Evolutionary conservation across 2,113 vertebrate species (phyloP), one percentile per base, ranked within the genome.

Genomic region (Apistogramma diplotaenia): DNA sequence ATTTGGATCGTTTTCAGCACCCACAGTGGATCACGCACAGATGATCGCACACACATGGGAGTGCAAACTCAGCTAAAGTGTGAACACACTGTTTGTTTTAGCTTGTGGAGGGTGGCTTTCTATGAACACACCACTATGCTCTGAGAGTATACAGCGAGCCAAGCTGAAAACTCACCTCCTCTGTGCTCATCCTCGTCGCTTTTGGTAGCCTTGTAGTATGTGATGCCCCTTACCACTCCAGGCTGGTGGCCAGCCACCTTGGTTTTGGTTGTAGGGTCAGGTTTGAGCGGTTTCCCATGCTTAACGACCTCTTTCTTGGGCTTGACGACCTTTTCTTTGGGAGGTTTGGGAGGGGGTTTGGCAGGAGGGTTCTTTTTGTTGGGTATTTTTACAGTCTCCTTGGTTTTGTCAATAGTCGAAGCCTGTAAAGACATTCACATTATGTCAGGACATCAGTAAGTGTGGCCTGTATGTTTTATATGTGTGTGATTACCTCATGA

Each of bases 161-260:
- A 59, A 43, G 27, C 10, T 58, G 58, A 23, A 40, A 79, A 49
- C 83, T 93, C 88, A 90, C 92, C 94, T 93, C 89, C 94, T 74
- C 89, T 87, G 72, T 89, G 89, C 67, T 96, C 95, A 0, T 92
- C 86, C 0, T 49, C 91, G 0, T 95, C 96, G 0, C 25, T 85
- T 80, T 93, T 95, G 84, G 94, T 92, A 0, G 97, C 96, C 93
- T 99, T 99, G 95, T 99, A 99, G 95, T 99, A 99, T 0, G 97
- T 98, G 91, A 99, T 95, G 80, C 97, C 96, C 46, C 97, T 94
- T 80, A 98, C 94, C 79, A 98, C 95, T 0, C 96, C 96, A 1
- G 96, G 96, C 93, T 97, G 97, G 60, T 96, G 96, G 0, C 89
- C 94, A 3, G 81, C 74, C 2, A 94, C 85, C 75, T 95, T 96